Evolutionary conservation across 2,797 vertebrate species (phyloP).

Genomic region (Sylvilagus floridanus): DNA sequence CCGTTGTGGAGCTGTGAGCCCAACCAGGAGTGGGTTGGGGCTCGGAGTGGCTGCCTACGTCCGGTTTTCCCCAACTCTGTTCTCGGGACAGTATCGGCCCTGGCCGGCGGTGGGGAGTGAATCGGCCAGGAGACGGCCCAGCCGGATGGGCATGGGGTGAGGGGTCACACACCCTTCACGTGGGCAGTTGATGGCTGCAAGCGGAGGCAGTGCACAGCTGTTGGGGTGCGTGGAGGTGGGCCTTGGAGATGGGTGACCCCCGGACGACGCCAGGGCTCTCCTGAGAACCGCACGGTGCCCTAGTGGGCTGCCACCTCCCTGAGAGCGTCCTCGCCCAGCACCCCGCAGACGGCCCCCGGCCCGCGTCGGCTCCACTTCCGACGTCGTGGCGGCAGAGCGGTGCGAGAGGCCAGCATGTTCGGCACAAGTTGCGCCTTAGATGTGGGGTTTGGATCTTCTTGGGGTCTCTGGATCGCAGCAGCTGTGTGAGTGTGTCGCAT

Average conservation of each 20-base stretch:
- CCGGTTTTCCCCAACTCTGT: rapidly evolving
- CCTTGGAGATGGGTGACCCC: background rate
- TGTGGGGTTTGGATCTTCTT: no score
- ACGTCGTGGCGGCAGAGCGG: no score
- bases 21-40: background rate
- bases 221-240: background rate
- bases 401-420: no score
- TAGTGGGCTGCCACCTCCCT: background rate
- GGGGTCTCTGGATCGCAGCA: no score
- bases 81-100: background rate
- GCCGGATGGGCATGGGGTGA: rapidly evolving
- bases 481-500: no score
- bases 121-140: background rate
- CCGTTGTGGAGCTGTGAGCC: background rate
- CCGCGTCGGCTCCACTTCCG: no score
- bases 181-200: background rate
- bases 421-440: no score
- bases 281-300: background rate
- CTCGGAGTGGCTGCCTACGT: background rate
- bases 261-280: background rate
- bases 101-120: rapidly evolving
- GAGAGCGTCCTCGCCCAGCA: background rate
- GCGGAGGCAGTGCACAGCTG: background rate
- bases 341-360: no score
- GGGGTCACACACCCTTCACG: rapidly evolving